Percentiles rank a stretch among this genome's conserved stretches.
Evolutionary conservation across 1,140 invertebrate genomes (phyloP).

Genomic region (Palaemon carinicauda): DNA sequence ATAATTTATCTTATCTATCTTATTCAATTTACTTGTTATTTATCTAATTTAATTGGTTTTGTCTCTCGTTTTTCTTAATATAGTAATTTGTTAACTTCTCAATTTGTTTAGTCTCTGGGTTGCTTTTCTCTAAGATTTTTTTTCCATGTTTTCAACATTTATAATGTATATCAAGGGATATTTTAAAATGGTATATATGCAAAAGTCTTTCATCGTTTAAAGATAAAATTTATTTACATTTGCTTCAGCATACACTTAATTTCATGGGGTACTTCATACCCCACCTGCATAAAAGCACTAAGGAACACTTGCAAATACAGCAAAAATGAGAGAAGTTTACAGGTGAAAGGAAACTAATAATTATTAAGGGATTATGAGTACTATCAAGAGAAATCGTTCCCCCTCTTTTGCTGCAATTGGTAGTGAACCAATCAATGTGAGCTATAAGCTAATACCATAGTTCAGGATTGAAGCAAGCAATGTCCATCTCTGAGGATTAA

Average conservation of each 20-base stretch:
- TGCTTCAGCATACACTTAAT: constrained; percentile 54
- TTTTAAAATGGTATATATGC: too few species aligned
- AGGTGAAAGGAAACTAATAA: not conserved
- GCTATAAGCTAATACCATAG: constrained; percentile 47
- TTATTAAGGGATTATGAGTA: not conserved
- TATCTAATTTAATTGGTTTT: too few species aligned
- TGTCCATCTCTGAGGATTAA: constrained; percentile 27
- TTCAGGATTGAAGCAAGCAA: constrained; percentile 32
- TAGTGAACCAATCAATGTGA: constrained; percentile 21
- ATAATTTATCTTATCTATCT: too few species aligned
- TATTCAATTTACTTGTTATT: too few species aligned
- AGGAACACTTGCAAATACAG: constrained; percentile 7
- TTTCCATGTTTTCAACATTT: too few species aligned
- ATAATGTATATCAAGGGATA: too few species aligned
- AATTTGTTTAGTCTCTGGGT: too few species aligned
- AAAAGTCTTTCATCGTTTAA: constrained; percentile 1
- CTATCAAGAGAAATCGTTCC: not conserved
- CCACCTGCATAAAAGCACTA: constrained; percentile 36
- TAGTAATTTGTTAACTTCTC: too few species aligned
- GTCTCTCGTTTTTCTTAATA: too few species aligned
- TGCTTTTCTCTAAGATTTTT: too few species aligned
- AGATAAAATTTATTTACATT: constrained; percentile 55
- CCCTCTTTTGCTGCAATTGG: constrained; percentile 23
- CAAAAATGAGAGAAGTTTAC: not conserved
- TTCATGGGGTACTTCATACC: constrained; percentile 21